Evolutionary conservation across 2,888 invertebrate species (phyloP).

Genomic region (Blera fallax): DNA sequence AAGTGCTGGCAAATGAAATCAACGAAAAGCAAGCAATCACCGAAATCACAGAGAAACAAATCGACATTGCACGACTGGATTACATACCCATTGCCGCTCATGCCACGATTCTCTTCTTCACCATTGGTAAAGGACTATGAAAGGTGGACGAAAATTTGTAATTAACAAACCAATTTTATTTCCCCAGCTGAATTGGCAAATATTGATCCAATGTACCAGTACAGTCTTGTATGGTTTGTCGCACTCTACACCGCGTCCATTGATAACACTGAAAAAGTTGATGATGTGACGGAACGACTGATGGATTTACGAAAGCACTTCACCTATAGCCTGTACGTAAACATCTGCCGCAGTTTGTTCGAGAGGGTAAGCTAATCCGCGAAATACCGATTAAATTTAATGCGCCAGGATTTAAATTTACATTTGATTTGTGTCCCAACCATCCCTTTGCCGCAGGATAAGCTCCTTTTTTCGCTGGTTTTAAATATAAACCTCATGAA

Average conservation of each 20-base stretch:
- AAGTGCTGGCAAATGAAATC: slow-evolving; percentile 94
- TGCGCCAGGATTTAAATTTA: slow-evolving; percentile 28
- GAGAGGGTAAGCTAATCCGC: slow-evolving; percentile 86
- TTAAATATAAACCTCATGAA: slow-evolving; percentile 88
- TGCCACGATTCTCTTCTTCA: slow-evolving; percentile 95
- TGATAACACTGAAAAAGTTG: slow-evolving; percentile 92
- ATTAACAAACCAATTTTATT: slow-evolving; percentile 31
- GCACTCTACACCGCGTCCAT: slow-evolving; percentile 93
- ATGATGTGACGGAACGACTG: slow-evolving; percentile 89
- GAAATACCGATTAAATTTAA: slow-evolving; percentile 17
- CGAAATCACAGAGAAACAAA: slow-evolving; percentile 94
- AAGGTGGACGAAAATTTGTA: slow-evolving; percentile 11
- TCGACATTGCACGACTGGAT: slow-evolving; percentile 91
- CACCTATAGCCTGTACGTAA: slow-evolving; percentile 93
- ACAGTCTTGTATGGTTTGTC: slow-evolving; percentile 96
- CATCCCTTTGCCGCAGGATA: slow-evolving; percentile 86
- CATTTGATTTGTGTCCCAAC: slow-evolving; percentile 12
- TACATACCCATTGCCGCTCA: slow-evolving; percentile 96
- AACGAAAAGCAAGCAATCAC: slow-evolving; percentile 94
- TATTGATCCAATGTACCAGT: slow-evolving; percentile 99
- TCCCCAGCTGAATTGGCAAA: slow-evolving; percentile 90
- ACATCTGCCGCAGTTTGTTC: slow-evolving; percentile 96
- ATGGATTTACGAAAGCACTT: slow-evolving; percentile 90
- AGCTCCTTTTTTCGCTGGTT: slow-evolving; percentile 92
- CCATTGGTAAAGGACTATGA: slow-evolving; percentile 86